Conservation (phyloP, 2,888 invertebrate species). For the Phortica okadai region DNA sequence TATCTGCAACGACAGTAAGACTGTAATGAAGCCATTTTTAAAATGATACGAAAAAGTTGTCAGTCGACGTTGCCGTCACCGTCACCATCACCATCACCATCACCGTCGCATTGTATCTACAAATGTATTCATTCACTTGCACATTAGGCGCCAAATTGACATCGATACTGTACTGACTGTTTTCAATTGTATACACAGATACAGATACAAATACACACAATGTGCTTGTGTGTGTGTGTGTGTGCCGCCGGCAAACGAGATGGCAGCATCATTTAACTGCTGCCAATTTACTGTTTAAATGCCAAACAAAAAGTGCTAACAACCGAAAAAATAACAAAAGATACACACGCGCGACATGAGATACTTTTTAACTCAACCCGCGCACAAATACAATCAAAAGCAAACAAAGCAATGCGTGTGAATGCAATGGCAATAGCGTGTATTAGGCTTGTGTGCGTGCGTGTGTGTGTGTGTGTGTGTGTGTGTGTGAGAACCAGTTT, state of each 20-base stretch:
- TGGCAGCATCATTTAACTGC: conserved; percentile 70
- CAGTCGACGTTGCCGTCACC: neutral
- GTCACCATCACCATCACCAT: neutral
- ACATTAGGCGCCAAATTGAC: conserved; percentile 71
- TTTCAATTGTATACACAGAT: neutral
- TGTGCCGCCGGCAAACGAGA: conserved; percentile 38
- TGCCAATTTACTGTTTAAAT: conserved; percentile 76
- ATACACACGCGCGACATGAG: conserved; percentile 45
- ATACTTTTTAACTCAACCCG: conserved; percentile 21
- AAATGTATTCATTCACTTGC: conserved; percentile 60
- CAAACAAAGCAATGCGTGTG: conserved; percentile 20
- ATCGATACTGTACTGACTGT: conserved; percentile 56
- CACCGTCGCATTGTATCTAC: neutral
- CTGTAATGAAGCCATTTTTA: conserved; percentile 62
- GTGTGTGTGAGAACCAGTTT: conserved; percentile 22
- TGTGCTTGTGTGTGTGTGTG: conserved; percentile 24
- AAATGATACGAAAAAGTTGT: conserved; percentile 35
- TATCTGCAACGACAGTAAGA: conserved; percentile 47
- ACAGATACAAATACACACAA: neutral
- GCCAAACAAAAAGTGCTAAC: conserved; percentile 69
- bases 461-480: neutral
- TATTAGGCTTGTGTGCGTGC: neutral
- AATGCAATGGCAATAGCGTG: conserved; percentile 31
- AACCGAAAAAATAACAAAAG: conserved; percentile 63
- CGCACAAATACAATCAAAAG: conserved; percentile 29